Conservation (phyloP, 2,888 invertebrate genomes). For the Andrena hattorfiana region DNA sequence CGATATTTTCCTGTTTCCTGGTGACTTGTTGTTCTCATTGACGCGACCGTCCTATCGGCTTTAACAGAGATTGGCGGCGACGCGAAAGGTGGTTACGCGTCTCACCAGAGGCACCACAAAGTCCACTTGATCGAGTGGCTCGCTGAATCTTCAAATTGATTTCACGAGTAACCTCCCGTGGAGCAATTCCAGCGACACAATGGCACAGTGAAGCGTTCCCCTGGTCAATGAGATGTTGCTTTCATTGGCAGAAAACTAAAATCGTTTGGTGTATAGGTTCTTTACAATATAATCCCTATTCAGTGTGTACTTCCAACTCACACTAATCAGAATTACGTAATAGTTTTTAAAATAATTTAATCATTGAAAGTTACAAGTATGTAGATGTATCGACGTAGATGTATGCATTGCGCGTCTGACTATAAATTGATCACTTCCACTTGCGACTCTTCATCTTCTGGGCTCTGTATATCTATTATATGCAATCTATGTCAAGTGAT, state of each 20-base stretch:
- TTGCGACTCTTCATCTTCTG: neutral
- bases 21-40: neutral
- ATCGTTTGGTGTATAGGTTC: neutral
- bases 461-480: neutral
- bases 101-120: conserved; percentile 29
- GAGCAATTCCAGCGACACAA: conserved; percentile 35
- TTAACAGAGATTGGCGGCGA: conserved; percentile 28
- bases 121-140: conserved; percentile 46
- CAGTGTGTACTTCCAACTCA: too few relatives aligned
- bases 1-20: conserved; percentile 6
- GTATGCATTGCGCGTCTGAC: neutral
- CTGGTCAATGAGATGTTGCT: conserved; percentile 14
- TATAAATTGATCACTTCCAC: neutral
- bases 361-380: neutral
- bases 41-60: conserved; percentile 28
- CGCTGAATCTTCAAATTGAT: conserved; percentile 61
- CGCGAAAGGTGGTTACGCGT: conserved; percentile 35
- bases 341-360: too few relatives aligned
- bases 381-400: neutral
- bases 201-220: conserved; percentile 8
- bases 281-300: too few relatives aligned
- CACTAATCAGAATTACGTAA: too few relatives aligned
- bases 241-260: conserved; percentile 31
- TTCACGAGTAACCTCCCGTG: conserved; percentile 38
- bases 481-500: neutral